phyloP scores from a whole-genome alignment of 2,888 invertebrate species.

The Bembecia ichneumoniformis region DNA sequence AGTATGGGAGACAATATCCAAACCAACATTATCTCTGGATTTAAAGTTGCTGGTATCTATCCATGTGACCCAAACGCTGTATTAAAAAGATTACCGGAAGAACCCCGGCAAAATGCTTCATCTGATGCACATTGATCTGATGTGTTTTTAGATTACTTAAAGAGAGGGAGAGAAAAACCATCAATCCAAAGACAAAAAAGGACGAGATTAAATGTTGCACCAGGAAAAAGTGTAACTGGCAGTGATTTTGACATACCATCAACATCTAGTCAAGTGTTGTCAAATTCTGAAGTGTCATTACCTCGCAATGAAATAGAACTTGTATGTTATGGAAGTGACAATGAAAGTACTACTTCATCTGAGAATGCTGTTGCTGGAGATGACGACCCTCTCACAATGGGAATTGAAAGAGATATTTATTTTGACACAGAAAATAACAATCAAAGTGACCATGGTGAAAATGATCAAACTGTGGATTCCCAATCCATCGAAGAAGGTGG shows the following conservation, averaged over 20 bases:
- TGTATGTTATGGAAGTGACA: not conserved
- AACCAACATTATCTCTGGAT: too few species aligned
- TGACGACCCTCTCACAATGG: not conserved
- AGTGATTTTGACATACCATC: not conserved
- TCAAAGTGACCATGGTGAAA: not conserved
- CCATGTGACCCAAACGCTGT: too few species aligned
- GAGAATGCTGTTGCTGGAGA: not conserved
- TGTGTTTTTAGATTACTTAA: too few species aligned
- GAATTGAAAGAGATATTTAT: not conserved
- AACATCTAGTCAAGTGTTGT: not conserved
- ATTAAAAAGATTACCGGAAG: too few species aligned
- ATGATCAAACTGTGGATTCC: too few species aligned
- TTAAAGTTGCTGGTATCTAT: too few species aligned
- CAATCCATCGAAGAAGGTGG: not conserved
- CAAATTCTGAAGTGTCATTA: too few species aligned
- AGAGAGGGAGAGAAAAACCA: too few species aligned
- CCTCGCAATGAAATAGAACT: not conserved
- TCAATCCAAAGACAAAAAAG: too few species aligned
- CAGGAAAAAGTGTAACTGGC: not conserved
- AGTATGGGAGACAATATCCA: not conserved
- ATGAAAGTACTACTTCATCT: not conserved
- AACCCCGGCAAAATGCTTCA: too few species aligned
- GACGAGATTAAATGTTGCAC: not conserved
- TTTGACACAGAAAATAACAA: not conserved
- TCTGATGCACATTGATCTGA: too few species aligned